Evolutionary conservation across 1,140 invertebrate genomes (phyloP), one percentile per base, ranked within the genome.

Genomic region (silkworm (Bombyx mori)): DNA sequence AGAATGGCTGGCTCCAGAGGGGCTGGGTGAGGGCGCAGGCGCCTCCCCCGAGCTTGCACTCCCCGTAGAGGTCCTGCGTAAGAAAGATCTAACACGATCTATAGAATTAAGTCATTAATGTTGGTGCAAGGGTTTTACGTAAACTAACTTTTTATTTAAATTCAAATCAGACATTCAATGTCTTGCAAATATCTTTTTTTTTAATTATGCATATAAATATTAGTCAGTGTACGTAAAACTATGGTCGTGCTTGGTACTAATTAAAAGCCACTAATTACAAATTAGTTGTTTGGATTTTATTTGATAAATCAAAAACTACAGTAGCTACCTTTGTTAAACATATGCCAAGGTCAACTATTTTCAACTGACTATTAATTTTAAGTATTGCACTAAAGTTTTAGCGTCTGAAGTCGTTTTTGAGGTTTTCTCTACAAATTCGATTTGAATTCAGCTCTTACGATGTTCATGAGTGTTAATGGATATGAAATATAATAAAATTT

Each of bases 1-100:
- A 9, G 87, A 92, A 63, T 90, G 91, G 63, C 90, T 90, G 57
- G 90, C 89, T 44, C 89, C 89, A 22, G 89, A 85, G 3, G 86
- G 84, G 60, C 87, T 89, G 1, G 90, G 89, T 1, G 77, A 90
- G 62, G 73, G 90, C 46, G 76, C 88, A 53, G 77, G 86, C 12
- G 74, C 84, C 54, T 86, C 83, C 9, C 81, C 81, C 7, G 81
- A 84, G 44, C 81, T 84, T 46, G 83, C 83, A 44, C 80, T 82
- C 18, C 82, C 82, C 54, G 83, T 86, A 10, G 83, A 85, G 12
- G 83, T 86, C 79, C 83, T 86, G 73, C 80, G 82, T 69, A 86
- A 75, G 75, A 82, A 86, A 46, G 82, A 86, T 79, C 82, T 86
- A 35, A 82, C 71, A 77, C 78, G 79, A 77, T 76, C 80, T 65